phyloP scores from a whole-genome alignment of 1,140 invertebrate genomes.

The Globodera ellingtonae region DNA sequence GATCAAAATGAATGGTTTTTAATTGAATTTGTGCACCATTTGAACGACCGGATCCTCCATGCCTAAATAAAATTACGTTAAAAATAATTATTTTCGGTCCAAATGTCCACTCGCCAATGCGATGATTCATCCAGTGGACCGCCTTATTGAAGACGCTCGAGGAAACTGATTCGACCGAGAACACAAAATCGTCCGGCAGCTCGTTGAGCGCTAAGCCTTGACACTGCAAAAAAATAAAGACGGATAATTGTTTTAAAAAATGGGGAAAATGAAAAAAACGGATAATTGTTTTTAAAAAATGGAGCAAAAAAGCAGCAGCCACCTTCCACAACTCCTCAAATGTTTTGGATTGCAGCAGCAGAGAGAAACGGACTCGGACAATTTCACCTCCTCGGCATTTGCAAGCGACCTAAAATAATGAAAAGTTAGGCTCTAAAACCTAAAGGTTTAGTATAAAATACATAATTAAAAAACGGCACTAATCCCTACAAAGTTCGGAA shows the following conservation, averaged over 20 bases:
- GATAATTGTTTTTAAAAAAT: background rate
- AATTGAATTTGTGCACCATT: background rate
- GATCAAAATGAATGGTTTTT: background rate
- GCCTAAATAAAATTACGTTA: slow-evolving; percentile 7
- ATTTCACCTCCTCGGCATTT: background rate
- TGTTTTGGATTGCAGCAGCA: background rate
- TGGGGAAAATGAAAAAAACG: no score
- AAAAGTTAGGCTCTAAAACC: background rate
- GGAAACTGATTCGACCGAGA: slow-evolving; percentile 10
- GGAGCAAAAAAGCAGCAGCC: background rate
- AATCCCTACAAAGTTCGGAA: no score
- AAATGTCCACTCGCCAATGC: slow-evolving; percentile 10
- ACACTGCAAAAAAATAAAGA: background rate
- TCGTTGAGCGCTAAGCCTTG: background rate
- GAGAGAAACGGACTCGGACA: background rate
- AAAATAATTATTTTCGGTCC: background rate
- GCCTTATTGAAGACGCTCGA: slow-evolving; percentile 20
- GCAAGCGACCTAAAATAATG: background rate
- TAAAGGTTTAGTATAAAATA: background rate
- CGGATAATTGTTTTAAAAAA: background rate
- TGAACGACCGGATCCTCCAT: background rate
- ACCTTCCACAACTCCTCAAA: background rate
- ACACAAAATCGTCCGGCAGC: slow-evolving; percentile 20
- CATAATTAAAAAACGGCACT: no score
- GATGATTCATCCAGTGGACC: slow-evolving; percentile 21